Evolutionary conservation across 1,140 invertebrate species (phyloP), one percentile per base, ranked within the genome.

Genomic region (Hyphantria cunea): DNA sequence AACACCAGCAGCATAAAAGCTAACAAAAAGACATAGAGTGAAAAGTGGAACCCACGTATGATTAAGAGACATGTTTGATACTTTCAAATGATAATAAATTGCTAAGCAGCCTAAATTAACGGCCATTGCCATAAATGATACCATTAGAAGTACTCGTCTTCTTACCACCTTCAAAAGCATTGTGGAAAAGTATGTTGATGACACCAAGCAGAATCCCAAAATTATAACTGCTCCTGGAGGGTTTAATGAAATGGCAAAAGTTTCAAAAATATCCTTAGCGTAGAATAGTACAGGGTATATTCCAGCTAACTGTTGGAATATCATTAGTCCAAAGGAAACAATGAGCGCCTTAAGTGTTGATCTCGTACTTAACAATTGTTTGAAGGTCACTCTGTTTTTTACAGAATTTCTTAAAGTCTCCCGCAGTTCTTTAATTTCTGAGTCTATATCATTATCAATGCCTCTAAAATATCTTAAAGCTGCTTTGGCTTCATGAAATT

Each of bases 261-360:
- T 80, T 10, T 91, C 73, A 69, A 97, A 96, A 31, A 97, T 96
- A 0, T 88, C 83, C 4, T 92, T 92, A 0, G 94, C 92, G 69
- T 96, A 96, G 74, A 97, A 96, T 54, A 96, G 94, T 31, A 97
- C 93, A 0, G 94, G 94, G 70, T 96, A 97, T 39, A 97, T 95
- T 4, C 96, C 95, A 54, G 93, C 94, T 17, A 97, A 86, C 75
- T 97, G 96, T 76, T 97, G 96, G 66, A 97, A 95, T 25, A 95
- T 90, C 96, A 97, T 97, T 0, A 97, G 90, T 70, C 88, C 86
- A 45, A 93, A 92, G 39, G 91, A 89, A 12, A 93, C 92, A 5
- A 92, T 64, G 2, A 92, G 69, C 11, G 91, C 91, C 77, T 91
- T 93, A 17, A 91, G 76, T 3, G 92, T 93, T 12, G 92, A 88